Evolutionary conservation across 2,797 vertebrate species (phyloP), one percentile per base, ranked within the genome.

Genomic region (Acipenser transmontanus): DNA sequence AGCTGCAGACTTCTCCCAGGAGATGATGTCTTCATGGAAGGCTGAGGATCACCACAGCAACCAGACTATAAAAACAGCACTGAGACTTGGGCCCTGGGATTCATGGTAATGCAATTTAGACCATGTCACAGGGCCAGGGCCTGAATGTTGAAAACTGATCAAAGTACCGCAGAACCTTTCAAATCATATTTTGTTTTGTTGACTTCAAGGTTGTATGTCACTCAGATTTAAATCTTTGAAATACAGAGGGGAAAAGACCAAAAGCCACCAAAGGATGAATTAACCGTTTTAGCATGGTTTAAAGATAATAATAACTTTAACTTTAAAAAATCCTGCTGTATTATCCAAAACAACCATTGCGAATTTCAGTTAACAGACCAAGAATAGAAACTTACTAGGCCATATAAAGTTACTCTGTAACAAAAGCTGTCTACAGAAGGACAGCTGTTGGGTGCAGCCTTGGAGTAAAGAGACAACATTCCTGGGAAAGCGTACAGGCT

Each of bases 61-160:
- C 88, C 80, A 85, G 78, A 80, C 77, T 81, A 82, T 77, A 85
- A 88, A 91, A 91, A 90, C 86, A 92, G 34, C 34, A 82, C 76
- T 76, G 68, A 1, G 0, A 34, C 4, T 34, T 34, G 78, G 76
- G 82, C 78, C 73, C 77, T 0, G 0, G 61, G 70, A 66, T 78
- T 86, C 87, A 34, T 87, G 88, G 74, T 86, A 90, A 89, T 88
- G 83, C 80, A 84, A 89, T 91, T 77, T 87, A 79, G 85, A 75
- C 71, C 74, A 66, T 2, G 71, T 82, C 83, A 84, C 83, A 76
- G 80, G 71, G 80, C 77, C 71, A 74, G 82, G 83, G 81, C 76
- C 82, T 77, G 81, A 78, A 81, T 61, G 56, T 67, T 84, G 85
- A 83, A 89, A 88, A 34, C 71, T 70, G 83, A 85, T 84, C 86